Evolutionary conservation across 2,797 vertebrate species (phyloP).

Genomic region (Geotria australis): DNA sequence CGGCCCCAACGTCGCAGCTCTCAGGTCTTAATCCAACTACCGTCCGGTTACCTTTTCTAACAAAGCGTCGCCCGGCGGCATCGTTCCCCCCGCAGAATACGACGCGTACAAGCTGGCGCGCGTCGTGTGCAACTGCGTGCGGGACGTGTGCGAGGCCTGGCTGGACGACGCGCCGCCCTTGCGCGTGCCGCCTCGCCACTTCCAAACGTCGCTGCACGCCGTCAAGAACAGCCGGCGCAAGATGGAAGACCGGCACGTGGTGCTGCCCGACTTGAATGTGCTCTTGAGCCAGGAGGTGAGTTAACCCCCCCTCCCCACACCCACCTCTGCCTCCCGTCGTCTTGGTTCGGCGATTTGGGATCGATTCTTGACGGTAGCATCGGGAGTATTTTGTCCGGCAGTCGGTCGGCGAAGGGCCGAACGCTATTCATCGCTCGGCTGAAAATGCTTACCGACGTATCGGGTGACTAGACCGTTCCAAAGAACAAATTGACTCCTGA

Average conservation of each 20-base stretch:
- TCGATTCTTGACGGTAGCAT: background rate
- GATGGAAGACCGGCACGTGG: constrained; percentile 74
- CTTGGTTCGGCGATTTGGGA: background rate
- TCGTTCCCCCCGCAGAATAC: constrained; percentile 14
- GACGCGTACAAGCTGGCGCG: constrained; percentile 22
- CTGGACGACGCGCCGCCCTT: constrained; percentile 11
- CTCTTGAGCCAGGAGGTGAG: constrained; percentile 40
- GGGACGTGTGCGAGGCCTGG: constrained; percentile 22
- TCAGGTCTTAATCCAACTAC: too few relatives aligned
- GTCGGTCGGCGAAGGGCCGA: too few relatives aligned
- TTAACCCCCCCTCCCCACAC: background rate
- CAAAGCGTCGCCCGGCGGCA: too few relatives aligned
- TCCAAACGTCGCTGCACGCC: constrained; percentile 30
- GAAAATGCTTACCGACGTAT: too few relatives aligned
- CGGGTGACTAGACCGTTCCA: too few relatives aligned
- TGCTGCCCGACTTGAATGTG: constrained; percentile 36
- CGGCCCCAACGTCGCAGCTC: too few relatives aligned
- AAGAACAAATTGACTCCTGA: too few relatives aligned
- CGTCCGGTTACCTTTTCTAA: too few relatives aligned
- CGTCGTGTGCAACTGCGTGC: constrained; percentile 30
- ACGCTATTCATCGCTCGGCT: too few relatives aligned
- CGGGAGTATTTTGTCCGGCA: too few relatives aligned
- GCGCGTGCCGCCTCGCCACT: constrained; percentile 4
- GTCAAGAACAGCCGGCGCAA: constrained; percentile 61
- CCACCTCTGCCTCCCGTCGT: background rate